Percentiles rank a stretch among this genome's conserved stretches.
phyloP scores from a whole-genome alignment of 2,113 vertebrate species.

The Malurus melanocephalus region DNA sequence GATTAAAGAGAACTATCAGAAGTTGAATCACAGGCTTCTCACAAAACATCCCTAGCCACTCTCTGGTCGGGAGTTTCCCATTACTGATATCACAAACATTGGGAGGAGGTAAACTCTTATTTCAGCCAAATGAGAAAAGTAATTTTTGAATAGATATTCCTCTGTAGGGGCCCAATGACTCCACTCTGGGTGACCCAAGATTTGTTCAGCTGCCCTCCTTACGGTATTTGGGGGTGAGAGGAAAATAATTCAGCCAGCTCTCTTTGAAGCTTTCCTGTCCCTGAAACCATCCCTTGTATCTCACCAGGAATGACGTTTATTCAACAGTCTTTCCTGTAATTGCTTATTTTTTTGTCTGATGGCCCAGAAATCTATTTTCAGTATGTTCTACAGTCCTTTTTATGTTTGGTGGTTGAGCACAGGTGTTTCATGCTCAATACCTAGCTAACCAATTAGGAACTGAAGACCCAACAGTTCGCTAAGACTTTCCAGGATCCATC shows the following conservation, averaged over 20 bases:
- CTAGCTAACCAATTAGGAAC: background rate
- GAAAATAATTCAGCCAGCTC: background rate
- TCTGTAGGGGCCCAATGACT: background rate
- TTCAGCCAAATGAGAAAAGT: background rate
- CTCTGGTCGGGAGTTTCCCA: background rate
- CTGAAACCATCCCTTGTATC: background rate
- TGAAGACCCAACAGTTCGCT: accelerated
- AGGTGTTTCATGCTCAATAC: background rate
- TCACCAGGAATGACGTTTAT: background rate
- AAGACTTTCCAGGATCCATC: background rate
- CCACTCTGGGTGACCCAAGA: background rate
- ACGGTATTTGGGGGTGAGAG: background rate
- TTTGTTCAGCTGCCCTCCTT: background rate
- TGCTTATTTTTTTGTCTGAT: background rate
- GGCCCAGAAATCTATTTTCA: background rate
- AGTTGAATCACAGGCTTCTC: background rate
- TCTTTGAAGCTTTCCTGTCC: background rate
- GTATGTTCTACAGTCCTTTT: background rate
- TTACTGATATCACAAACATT: background rate
- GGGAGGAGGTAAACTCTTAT: background rate
- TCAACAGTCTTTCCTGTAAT: background rate
- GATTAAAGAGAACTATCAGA: background rate
- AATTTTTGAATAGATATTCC: background rate
- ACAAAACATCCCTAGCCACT: background rate
- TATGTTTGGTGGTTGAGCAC: background rate